phyloP scores from a whole-genome alignment of 35 echinoderm and acorn worm genomes.

The Apostichopus japonicus region DNA sequence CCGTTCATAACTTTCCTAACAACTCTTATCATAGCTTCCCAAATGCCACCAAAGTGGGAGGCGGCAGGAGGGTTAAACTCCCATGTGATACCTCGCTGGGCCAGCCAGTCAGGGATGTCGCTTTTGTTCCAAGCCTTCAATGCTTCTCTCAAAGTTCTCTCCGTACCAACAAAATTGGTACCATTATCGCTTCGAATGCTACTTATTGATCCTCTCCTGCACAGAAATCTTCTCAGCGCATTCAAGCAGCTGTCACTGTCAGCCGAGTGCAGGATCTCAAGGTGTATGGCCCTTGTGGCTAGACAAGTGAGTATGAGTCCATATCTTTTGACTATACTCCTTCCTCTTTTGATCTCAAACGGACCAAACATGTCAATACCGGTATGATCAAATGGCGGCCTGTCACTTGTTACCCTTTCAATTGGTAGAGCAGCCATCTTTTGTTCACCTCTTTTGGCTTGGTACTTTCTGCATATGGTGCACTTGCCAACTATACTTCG shows the following conservation, averaged over 20 bases:
- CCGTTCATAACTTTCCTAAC: slow-evolving; percentile 66
- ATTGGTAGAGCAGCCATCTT: slow-evolving; percentile 17
- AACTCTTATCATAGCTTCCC: slow-evolving; percentile 58
- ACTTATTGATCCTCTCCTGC: no score
- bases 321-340: slow-evolving; percentile 63
- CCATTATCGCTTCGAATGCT: no score
- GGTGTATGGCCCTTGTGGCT: slow-evolving; percentile 61
- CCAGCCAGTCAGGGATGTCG: no score
- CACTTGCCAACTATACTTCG: slow-evolving; percentile 24
- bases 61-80: no score
- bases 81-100: no score
- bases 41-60: slow-evolving; percentile 61
- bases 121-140: no score
- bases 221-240: slow-evolving; percentile 31
- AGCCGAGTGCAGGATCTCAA: slow-evolving; percentile 58
- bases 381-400: slow-evolving; percentile 29
- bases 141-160: no score
- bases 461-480: background rate
- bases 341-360: slow-evolving; percentile 19
- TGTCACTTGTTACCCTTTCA: slow-evolving; percentile 28
- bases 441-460: slow-evolving; percentile 6
- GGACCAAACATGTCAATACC: slow-evolving; percentile 28
- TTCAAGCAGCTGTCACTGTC: slow-evolving; percentile 66
- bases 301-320: slow-evolving; percentile 81
- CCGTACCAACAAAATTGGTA: no score